phyloP scores from a whole-genome alignment of 2,888 invertebrate species.

The Drosophila buzzatii region DNA sequence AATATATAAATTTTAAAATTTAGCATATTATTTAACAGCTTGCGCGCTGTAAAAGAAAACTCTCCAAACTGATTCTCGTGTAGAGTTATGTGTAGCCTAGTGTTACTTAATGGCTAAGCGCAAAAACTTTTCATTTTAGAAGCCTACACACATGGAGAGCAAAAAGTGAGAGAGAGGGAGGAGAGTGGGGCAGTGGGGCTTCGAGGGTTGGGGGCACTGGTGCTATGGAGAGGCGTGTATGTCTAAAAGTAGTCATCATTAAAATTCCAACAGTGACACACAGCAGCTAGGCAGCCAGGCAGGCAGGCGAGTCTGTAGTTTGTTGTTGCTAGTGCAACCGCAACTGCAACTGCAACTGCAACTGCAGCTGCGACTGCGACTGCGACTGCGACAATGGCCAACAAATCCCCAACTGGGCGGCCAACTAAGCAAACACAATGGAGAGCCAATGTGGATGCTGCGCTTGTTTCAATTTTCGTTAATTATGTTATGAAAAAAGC shows the following conservation, averaged over 20 bases:
- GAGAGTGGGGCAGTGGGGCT: conserved; percentile 1
- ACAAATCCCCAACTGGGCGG: conserved; percentile 76
- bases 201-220: conserved; percentile 3
- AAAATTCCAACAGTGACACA: conserved; percentile 81
- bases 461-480: conserved; percentile 74
- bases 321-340: background rate
- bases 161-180: background rate
- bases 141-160: conserved; percentile 38
- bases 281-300: conserved; percentile 46
- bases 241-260: conserved; percentile 83
- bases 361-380: conserved; percentile 20
- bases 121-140: conserved; percentile 46
- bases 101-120: conserved; percentile 43
- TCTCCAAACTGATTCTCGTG: background rate
- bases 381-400: conserved; percentile 57
- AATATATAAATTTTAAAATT: too few species aligned
- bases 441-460: conserved; percentile 41
- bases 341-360: background rate
- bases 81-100: conserved; percentile 27
- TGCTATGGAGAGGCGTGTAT: conserved; percentile 74
- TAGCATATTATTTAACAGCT: too few species aligned
- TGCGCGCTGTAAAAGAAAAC: background rate
- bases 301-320: conserved; percentile 10
- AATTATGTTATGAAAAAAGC: conserved; percentile 71
- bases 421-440: conserved; percentile 61